Evolutionary conservation across 2,113 vertebrate species (phyloP).

Genomic region (Myxocyprinus asiaticus): DNA sequence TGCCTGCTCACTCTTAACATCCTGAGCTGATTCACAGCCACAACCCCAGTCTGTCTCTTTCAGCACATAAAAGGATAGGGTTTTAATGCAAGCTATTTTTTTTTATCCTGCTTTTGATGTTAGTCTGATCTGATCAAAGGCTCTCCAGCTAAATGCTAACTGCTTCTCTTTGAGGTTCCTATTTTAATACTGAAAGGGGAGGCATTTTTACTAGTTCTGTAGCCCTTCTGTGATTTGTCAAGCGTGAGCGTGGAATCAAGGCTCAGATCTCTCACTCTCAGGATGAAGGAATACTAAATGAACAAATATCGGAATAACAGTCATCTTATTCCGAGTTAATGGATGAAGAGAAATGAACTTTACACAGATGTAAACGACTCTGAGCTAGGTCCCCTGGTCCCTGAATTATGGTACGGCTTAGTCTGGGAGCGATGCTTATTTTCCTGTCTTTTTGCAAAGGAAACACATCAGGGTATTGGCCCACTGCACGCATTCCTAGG

Average conservation of each 20-base stretch:
- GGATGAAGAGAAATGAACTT: slow-evolving; percentile 77
- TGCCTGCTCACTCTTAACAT: slow-evolving; percentile 78
- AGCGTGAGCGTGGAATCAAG: slow-evolving; percentile 87
- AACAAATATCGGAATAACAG: slow-evolving; percentile 79
- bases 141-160: slow-evolving; percentile 97
- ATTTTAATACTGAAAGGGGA: slow-evolving; percentile 94
- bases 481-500: slow-evolving; percentile 72
- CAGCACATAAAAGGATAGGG: slow-evolving; percentile 93
- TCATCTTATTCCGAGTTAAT: slow-evolving; percentile 70
- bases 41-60: slow-evolving; percentile 84
- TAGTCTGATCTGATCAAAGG: slow-evolving; percentile 96
- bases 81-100: slow-evolving; percentile 84
- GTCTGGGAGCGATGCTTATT: slow-evolving; percentile 66
- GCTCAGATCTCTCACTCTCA: slow-evolving; percentile 83
- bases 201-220: slow-evolving; percentile 79
- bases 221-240: slow-evolving; percentile 91
- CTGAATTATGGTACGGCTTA: slow-evolving; percentile 70
- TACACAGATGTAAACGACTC: slow-evolving; percentile 70
- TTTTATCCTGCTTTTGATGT: too few relatives aligned
- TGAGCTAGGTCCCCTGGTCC: slow-evolving; percentile 50
- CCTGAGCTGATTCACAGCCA: slow-evolving; percentile 75
- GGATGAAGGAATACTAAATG: slow-evolving; percentile 83
- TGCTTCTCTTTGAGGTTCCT: slow-evolving; percentile 98
- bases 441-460: slow-evolving; percentile 67
- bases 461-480: slow-evolving; percentile 75